Evolutionary conservation across 1,140 invertebrate genomes (phyloP).

Genomic region (Drosophila fuyamai): DNA sequence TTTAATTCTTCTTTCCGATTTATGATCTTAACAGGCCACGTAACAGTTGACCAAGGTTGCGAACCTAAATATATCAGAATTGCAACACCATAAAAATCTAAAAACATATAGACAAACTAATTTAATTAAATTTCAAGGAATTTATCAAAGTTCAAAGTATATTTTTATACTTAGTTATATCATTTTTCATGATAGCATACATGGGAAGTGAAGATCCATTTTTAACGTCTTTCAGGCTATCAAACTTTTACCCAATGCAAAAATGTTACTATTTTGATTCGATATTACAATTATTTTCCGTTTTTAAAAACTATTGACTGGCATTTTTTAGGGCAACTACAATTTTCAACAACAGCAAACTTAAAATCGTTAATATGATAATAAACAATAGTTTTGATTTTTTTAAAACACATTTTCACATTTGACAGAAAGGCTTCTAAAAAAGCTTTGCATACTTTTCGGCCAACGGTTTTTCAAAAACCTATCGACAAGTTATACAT

Average conservation of each 20-base stretch:
- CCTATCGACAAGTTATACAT: no score
- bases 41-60: constrained; percentile 1
- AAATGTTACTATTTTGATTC: no score
- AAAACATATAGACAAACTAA: neutral
- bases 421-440: neutral
- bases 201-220: neutral
- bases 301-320: no score
- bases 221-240: neutral
- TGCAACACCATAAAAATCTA: neutral
- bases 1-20: neutral
- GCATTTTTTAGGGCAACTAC: no score
- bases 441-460: constrained; percentile 6
- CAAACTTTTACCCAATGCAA: neutral
- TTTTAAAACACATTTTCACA: neutral
- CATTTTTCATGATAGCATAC: neutral
- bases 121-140: constrained; percentile 14
- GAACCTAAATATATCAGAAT: neutral
- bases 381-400: neutral
- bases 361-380: neutral
- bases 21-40: constrained; percentile 2
- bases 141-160: constrained; percentile 18
- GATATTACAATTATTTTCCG: no score
- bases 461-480: neutral
- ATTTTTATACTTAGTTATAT: neutral
- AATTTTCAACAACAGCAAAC: neutral